Evolutionary conservation across 2,888 invertebrate genomes (phyloP).

Genomic region (Leptogaster cylindrica): DNA sequence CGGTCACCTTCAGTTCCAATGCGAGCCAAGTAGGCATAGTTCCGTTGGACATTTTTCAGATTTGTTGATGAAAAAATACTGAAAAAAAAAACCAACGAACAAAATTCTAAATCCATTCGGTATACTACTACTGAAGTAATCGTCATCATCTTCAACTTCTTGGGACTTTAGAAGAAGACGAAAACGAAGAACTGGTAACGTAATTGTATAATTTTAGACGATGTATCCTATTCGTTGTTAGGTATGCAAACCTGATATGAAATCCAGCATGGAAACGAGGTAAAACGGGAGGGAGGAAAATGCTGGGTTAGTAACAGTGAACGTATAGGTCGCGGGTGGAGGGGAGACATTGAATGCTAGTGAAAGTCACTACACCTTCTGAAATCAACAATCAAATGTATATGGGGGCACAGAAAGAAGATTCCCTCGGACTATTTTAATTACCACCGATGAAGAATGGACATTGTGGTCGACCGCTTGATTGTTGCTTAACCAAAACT

Average conservation of each 20-base stretch:
- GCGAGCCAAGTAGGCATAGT: slow-evolving; percentile 5
- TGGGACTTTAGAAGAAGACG: slow-evolving; percentile 1
- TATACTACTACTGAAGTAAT: too few relatives aligned
- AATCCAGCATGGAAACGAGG: not conserved
- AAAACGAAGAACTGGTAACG: slow-evolving; percentile 25
- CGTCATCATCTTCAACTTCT: not conserved
- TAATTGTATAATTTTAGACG: slow-evolving; percentile 26
- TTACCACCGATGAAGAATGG: too few relatives aligned
- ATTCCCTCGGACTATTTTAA: too few relatives aligned
- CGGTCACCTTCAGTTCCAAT: too few relatives aligned
- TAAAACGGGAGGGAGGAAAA: too few relatives aligned
- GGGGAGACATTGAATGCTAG: not conserved
- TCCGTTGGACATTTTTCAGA: slow-evolving; percentile 25
- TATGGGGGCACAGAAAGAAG: too few relatives aligned
- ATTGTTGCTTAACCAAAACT: too few relatives aligned
- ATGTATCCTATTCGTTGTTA: slow-evolving; percentile 11
- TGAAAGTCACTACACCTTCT: slow-evolving; percentile 18
- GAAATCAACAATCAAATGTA: too few relatives aligned
- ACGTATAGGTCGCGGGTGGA: not conserved
- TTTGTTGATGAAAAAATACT: not conserved
- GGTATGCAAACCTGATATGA: slow-evolving; percentile 20
- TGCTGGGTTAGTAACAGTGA: too few relatives aligned
- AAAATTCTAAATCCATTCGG: too few relatives aligned
- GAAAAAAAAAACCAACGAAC: too few relatives aligned
- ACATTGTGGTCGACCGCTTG: too few relatives aligned